Base-by-base conservation (phyloP, 1,140 invertebrate genomes). In the Ceratosolen solmsi region DNA sequence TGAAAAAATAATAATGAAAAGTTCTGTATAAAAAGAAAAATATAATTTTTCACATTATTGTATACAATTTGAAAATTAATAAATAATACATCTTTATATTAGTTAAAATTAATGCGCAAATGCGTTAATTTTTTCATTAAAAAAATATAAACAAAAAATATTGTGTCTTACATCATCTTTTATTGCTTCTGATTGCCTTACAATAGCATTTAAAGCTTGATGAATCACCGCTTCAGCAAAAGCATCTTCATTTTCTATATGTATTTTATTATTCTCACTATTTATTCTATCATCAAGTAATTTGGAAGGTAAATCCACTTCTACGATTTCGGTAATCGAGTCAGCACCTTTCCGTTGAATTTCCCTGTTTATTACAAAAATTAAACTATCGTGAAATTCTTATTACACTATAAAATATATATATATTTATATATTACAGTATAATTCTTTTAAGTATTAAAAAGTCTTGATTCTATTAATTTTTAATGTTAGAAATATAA, bases 261-360 rank as follows among this genome's bases (percentile, higher is more conserved):
- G 82, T 72, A 88, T 83, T 7, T 74, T 49, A 27, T 78, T 74
- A n/a, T 22, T 49, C 0, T 73, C 30, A 46, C 73, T 70, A 49
- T 22, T 77, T 63, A 49, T 79, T 15, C 20, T 17, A n/a, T 79
- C 49, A 3, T 79, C 51, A 13, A 77, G 8, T 22, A 63, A 75
- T 56, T 54, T 54, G 0, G 17, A 46, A 11, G 72, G 77, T 11
- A 89, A 11, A 71, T 90, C 90, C 27, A 91, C 87, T 56, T 91
- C 89, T 5, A 91, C 86, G 20, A 91, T 90, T 71, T 91, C 88
- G n/a, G 83, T 83, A 27, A 91, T 88, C 0, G 84, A 84, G 41
- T 90, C 89, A 0, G 87, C 82, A 7, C 88, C 88, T 30, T 87
- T 90, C 17, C 88, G 73, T 72, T 88, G 86, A 0, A 88, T 71